These are phyloP conservation scores for Labroides dimidiatus DNA, from an alignment of 2,797 vertebrate genomes.

Conservation along the genomic window DNA sequence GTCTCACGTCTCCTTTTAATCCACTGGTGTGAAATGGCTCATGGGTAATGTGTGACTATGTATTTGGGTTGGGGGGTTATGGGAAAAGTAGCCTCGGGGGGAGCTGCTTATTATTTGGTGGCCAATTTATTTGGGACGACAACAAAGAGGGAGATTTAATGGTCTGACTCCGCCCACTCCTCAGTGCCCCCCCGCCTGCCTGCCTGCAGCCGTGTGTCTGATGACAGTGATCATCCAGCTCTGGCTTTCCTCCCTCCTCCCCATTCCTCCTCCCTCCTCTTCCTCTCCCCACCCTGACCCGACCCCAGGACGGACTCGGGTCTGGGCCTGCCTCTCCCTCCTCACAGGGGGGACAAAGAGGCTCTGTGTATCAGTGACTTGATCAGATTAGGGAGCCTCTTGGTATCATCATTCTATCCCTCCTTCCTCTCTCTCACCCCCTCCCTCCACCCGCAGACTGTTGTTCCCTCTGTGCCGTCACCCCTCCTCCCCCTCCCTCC, in stretches of 20 bases:
- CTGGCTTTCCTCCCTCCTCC: constrained; percentile 10
- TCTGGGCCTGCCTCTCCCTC: constrained; percentile 8
- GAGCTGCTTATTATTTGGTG: constrained; percentile 35
- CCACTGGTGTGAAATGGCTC: constrained; percentile 53
- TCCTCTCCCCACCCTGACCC: constrained; percentile 4
- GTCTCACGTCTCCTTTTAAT: constrained; percentile 22
- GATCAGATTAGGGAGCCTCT: constrained; percentile 72
- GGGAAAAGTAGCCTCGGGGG: constrained; percentile 30
- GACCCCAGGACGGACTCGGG: constrained; percentile 17
- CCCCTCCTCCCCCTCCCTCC: constrained; percentile 1
- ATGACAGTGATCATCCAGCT: constrained; percentile 33
- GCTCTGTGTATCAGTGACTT: constrained; percentile 67
- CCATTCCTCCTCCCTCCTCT: neutral
- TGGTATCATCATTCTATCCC: constrained; percentile 56
- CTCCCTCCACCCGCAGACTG: constrained; percentile 13
- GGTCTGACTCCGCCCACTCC: neutral
- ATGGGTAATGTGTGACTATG: constrained; percentile 45
- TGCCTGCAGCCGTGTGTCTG: constrained; percentile 21
- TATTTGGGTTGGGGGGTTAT: neutral
- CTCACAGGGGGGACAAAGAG: constrained; percentile 46
- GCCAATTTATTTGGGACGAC: constrained; percentile 70
- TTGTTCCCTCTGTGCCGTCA: constrained; percentile 42
- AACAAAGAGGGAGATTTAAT: constrained; percentile 46
- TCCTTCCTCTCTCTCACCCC: constrained; percentile 4
- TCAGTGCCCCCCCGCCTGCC: neutral